Base-by-base conservation (phyloP, 2,113 vertebrate genomes). In the Pterocles gutturalis region DNA sequence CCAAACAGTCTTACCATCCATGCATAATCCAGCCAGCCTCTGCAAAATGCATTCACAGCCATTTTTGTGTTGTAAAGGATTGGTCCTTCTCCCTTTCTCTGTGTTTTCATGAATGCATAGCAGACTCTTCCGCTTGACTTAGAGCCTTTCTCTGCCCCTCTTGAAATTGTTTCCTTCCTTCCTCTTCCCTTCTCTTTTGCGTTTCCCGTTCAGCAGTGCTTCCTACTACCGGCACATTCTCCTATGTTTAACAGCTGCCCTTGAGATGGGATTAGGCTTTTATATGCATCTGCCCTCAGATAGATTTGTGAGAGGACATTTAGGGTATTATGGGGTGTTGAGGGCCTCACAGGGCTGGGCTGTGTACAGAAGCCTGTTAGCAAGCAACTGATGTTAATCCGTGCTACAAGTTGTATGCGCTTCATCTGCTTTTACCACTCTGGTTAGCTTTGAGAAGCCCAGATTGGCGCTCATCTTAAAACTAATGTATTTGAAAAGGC, bases 231-330 rank as follows among this genome's bases (percentile, higher is more conserved):
- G 58, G 61, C 53, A 48, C 0, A 0, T 76, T 91, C 36, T 91
- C 57, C n/a, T 46, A 8, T 8, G 1, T 90, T 85, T 87, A 95
- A 83, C 87, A 92, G 67, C 79, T 90, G 66, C 60, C 83, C 67
- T 94, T 94, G 70, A 90, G 92, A 91, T 83, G 64, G 34, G 58
- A 96, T 93, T 90, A 85, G 51, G 48, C 41, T 70, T 96, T 94
- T 83, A 77, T 54, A 93, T 55, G 75, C 49, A 88, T 93, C 90
- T 88, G 92, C 84, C 67, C 91, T 80, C 2, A 1, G 57, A 70
- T 9, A 83, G 75, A 83, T 95, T 93, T 96, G 82, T 83, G 57
- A 87, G 81, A 64, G 48, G 54, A 92, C 83, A 78, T 96, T 96
- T 93, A 65, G 77, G 83, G 55, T 90, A 78, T 93, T 90, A 93